These are phyloP conservation scores for Mimumesa dahlbomi DNA, from an alignment of 2,888 invertebrate genomes.

Conservation along the genomic window DNA sequence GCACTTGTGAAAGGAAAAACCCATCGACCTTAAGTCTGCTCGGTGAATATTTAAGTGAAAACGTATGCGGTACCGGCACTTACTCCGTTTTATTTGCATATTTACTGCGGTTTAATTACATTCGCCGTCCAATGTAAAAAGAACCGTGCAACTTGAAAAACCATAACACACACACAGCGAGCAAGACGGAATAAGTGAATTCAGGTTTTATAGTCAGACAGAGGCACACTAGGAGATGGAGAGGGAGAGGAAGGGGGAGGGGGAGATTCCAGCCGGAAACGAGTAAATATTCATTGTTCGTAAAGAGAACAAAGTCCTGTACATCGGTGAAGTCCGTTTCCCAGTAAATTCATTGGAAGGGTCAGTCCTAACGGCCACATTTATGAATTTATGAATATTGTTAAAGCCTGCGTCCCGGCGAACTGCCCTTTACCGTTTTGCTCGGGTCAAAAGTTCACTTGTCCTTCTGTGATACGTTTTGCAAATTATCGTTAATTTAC, in stretches of 20 bases:
- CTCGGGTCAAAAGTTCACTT: constrained; percentile 61
- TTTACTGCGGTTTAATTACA: constrained; percentile 52
- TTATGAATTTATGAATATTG: constrained; percentile 66
- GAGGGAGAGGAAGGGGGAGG: not conserved
- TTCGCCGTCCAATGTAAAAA: constrained; percentile 14
- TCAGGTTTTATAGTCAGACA: too few species aligned
- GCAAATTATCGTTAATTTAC: too few species aligned
- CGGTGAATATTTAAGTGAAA: constrained; percentile 38
- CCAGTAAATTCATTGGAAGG: constrained; percentile 55
- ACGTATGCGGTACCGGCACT: constrained; percentile 7
- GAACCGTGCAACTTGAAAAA: too few species aligned
- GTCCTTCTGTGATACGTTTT: constrained; percentile 37
- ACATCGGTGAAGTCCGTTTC: constrained; percentile 38
- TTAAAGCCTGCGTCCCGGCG: constrained; percentile 43
- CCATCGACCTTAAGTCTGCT: too few species aligned
- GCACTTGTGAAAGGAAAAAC: too few species aligned
- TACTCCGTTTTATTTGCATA: constrained; percentile 45
- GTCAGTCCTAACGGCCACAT: constrained; percentile 31
- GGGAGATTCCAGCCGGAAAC: constrained; percentile 21
- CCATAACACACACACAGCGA: too few species aligned
- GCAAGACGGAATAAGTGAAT: too few species aligned
- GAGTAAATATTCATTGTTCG: constrained; percentile 59
- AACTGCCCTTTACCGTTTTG: constrained; percentile 32
- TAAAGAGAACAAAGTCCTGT: constrained; percentile 52
- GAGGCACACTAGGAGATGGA: not conserved